phyloP scores from a whole-genome alignment of 2,113 vertebrate genomes.

The Ictidomys tridecemlineatus region DNA sequence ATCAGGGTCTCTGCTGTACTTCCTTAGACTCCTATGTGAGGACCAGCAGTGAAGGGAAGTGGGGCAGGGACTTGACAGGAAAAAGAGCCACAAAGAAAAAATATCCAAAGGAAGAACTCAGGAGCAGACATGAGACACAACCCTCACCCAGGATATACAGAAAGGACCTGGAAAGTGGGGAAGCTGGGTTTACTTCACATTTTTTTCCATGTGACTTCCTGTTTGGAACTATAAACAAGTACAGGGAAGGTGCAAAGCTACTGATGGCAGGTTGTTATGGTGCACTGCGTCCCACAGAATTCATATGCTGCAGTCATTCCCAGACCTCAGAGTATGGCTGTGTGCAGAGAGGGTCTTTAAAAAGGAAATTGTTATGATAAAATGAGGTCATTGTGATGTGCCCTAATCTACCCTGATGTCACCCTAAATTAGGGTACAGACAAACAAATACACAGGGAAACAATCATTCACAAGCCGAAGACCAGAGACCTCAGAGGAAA shows the following conservation, averaged over 20 bases:
- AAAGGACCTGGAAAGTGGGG: background rate
- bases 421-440: background rate
- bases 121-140: background rate
- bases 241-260: background rate
- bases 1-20: background rate
- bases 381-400: background rate
- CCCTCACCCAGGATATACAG: background rate
- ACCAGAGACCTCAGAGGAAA: background rate
- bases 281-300: background rate
- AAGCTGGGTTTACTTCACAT: no score
- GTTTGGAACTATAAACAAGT: background rate
- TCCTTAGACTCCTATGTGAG: background rate
- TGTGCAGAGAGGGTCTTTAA: background rate
- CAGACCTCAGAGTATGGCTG: background rate
- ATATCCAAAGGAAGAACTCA: background rate
- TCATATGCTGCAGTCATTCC: background rate
- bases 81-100: background rate
- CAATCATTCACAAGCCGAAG: fast-evolving
- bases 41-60: background rate
- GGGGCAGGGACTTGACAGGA: background rate
- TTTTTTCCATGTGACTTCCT: background rate
- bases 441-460: background rate
- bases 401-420: background rate
- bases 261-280: background rate
- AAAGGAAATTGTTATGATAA: background rate